Conservation (phyloP, 2,888 invertebrate species). For the Nymphalis c-album region DNA sequence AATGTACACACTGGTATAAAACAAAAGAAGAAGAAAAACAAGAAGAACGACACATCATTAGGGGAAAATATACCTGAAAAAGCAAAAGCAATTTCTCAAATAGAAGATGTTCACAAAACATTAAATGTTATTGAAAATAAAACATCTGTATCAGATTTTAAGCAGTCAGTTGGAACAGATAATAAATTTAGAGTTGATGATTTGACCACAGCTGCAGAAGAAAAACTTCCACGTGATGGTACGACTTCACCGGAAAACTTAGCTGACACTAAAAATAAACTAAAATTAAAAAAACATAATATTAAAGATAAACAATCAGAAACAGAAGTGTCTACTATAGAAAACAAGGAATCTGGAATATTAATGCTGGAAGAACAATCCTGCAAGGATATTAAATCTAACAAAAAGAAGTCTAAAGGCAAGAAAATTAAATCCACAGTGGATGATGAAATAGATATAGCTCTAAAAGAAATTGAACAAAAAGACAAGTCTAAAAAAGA, state of each 20-base stretch:
- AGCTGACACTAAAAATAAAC: slow-evolving; percentile 18
- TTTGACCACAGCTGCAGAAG: background rate
- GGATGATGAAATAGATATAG: slow-evolving; percentile 57
- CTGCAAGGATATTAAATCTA: slow-evolving; percentile 45
- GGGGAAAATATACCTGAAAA: slow-evolving; percentile 28
- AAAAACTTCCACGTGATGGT: background rate
- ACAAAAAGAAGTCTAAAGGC: slow-evolving; percentile 59
- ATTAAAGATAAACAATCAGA: slow-evolving; percentile 15
- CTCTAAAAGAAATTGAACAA: slow-evolving; percentile 57
- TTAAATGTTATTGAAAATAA: background rate
- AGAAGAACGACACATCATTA: slow-evolving; percentile 47
- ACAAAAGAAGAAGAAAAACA: slow-evolving; percentile 55
- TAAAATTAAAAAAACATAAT: slow-evolving; percentile 23
- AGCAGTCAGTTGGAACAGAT: background rate
- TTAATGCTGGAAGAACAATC: slow-evolving; percentile 39
- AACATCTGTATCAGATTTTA: background rate
- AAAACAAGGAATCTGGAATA: slow-evolving; percentile 13
- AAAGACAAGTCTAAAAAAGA: slow-evolving; percentile 49
- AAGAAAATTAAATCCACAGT: slow-evolving; percentile 55
- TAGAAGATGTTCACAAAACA: slow-evolving; percentile 12
- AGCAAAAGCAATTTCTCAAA: background rate
- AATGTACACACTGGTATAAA: slow-evolving; percentile 39
- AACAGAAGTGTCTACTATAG: background rate
- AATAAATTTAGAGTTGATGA: background rate
- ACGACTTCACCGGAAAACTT: background rate